Conservation (phyloP, 2,797 vertebrate species). For the Gouania willdenowi region DNA sequence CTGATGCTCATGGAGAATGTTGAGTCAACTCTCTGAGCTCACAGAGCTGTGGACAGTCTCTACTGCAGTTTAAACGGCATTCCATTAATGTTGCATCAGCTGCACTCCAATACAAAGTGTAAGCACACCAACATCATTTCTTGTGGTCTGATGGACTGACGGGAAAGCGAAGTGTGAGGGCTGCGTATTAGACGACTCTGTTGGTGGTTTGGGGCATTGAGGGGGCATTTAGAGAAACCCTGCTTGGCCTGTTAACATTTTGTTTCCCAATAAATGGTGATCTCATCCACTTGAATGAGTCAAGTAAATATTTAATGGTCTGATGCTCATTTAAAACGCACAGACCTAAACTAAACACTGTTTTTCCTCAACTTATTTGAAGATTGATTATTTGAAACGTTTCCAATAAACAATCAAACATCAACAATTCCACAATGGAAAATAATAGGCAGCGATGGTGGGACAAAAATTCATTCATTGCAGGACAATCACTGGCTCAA, state of each 20-base stretch:
- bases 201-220: conserved; percentile 43
- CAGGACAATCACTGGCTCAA: no score
- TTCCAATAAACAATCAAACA: no score
- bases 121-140: conserved; percentile 23
- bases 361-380: neutral
- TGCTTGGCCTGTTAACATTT: conserved; percentile 27
- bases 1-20: conserved; percentile 34
- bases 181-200: conserved; percentile 38
- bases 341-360: neutral
- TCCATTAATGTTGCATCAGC: conserved; percentile 45
- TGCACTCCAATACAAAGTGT: no score
- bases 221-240: conserved; percentile 36
- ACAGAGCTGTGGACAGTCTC: conserved; percentile 7
- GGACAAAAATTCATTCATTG: no score
- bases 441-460: no score
- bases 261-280: conserved; percentile 55
- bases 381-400: no score
- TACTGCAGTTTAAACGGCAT: conserved; percentile 49
- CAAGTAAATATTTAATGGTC: conserved; percentile 23
- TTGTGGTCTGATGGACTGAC: conserved; percentile 41
- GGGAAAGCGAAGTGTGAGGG: conserved; percentile 30
- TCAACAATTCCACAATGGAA: no score
- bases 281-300: conserved; percentile 47
- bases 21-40: conserved; percentile 15
- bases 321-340: conserved; percentile 16